Evolutionary conservation across 2,113 vertebrate genomes (phyloP), one percentile per base, ranked within the genome.

Genomic region (Ameiurus melas): DNA sequence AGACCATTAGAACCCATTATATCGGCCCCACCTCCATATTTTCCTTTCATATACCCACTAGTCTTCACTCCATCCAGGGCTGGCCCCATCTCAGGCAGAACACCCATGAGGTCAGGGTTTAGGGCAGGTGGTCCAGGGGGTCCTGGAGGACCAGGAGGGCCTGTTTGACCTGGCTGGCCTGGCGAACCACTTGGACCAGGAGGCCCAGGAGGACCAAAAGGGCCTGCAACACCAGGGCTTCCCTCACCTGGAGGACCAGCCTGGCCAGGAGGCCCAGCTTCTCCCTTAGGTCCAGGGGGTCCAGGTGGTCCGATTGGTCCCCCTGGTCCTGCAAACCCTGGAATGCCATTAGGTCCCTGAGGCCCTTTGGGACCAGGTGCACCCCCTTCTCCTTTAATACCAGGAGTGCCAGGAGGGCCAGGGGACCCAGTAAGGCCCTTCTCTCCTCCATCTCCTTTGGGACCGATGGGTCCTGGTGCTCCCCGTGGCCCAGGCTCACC

Each of bases 331-430:
- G 94, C 90, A 17, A 97, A 96, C 64, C 98, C 98, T 0, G 98
- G 97, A 90, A 99, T 99, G 86, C 98, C 98, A 0, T 95, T 94
- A 33, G 97, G 97, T 1, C 98, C 98, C 93, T 99, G 98, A 27
- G 96, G 94, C 0, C 98, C 98, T 87, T 95, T 92, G 30, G 95
- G 96, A 0, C 98, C 98, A 0, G 96, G 95, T 73, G 96, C 92
- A 88, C 97, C 98, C 0, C 91, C 91, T 89, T 97, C 90, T 88
- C 95, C 98, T 93, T 98, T 99, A 0, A 94, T 95, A 36, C 98
- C 98, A 47, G 96, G 95, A 0, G 95, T 89, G 27, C 98, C 98
- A 0, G 95, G 92, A 51, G 93, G 90, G 0, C 98, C 98, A 0
- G 96, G 94, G 9, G 94, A 89, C 17, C 98, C 98, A 0, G 97